phyloP scores from a whole-genome alignment of 1,140 invertebrate species.

The Linepithema humile region DNA sequence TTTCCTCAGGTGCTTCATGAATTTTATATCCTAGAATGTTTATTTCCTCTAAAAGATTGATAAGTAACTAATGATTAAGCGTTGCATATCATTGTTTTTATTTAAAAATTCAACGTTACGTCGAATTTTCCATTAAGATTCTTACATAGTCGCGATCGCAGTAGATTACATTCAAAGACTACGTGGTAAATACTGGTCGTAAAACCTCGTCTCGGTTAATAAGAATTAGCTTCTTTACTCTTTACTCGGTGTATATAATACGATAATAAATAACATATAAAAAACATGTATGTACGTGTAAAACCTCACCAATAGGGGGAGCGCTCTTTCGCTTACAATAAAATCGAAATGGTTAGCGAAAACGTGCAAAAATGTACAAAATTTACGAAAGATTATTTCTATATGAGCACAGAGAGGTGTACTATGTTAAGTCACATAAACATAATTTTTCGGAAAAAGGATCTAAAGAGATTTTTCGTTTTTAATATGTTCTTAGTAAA shows the following conservation, averaged over 20 bases:
- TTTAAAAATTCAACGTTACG: slow-evolving; percentile 66
- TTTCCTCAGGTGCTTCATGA: neutral
- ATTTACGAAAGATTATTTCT: slow-evolving; percentile 62
- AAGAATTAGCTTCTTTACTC: slow-evolving; percentile 57
- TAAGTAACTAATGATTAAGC: neutral
- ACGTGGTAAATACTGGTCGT: slow-evolving; percentile 66
- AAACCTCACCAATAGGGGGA: slow-evolving; percentile 66
- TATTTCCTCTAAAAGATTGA: slow-evolving; percentile 1
- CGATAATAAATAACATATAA: slow-evolving; percentile 74
- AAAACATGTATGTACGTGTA: slow-evolving; percentile 66
- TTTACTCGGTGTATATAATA: slow-evolving; percentile 60
- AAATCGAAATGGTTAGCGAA: slow-evolving; percentile 57
- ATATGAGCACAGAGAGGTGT: no score
- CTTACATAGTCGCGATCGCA: slow-evolving; percentile 63
- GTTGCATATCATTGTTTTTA: slow-evolving; percentile 62
- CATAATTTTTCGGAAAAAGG: no score
- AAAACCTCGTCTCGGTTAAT: slow-evolving; percentile 59
- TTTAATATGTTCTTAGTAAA: no score
- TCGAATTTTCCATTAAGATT: slow-evolving; percentile 55
- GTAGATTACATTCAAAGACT: slow-evolving; percentile 63
- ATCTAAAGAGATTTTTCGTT: no score
- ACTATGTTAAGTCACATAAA: no score
- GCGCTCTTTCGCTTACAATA: slow-evolving; percentile 61
- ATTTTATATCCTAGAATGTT: neutral
- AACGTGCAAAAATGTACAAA: slow-evolving; percentile 74